Evolutionary conservation across 2,113 vertebrate genomes (phyloP).

Genomic region (Fregetta grallaria): DNA sequence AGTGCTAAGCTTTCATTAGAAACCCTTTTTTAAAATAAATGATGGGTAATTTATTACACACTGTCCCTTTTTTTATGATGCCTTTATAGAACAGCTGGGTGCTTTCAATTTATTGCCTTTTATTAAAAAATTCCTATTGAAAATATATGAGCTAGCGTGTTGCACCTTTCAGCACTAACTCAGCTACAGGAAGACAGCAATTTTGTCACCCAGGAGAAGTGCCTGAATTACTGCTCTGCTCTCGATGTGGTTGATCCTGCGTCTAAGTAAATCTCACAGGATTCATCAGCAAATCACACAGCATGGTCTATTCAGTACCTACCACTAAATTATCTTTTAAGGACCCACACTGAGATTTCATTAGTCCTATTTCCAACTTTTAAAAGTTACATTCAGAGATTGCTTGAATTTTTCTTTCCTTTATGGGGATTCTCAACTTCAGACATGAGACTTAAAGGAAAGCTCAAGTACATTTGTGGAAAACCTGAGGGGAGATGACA

Average conservation of each 20-base stretch:
- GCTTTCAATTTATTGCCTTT: neutral
- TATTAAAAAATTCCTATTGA: neutral
- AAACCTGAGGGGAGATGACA: neutral
- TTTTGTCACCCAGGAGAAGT: neutral
- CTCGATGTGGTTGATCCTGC: neutral
- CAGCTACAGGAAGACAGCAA: neutral
- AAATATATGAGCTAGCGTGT: neutral
- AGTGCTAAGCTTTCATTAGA: neutral
- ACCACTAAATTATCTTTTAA: neutral
- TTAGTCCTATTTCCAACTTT: neutral
- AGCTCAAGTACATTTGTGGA: neutral
- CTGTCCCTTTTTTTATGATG: neutral
- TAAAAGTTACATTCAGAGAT: neutral
- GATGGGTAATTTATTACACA: neutral
- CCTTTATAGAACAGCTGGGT: neutral
- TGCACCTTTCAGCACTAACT: neutral
- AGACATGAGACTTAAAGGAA: neutral
- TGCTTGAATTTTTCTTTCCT: neutral
- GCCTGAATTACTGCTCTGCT: neutral
- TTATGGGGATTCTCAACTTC: neutral
- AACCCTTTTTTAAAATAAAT: neutral
- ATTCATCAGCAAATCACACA: neutral
- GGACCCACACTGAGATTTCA: neutral
- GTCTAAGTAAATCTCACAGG: neutral
- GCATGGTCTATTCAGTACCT: neutral